phyloP scores from a whole-genome alignment of 1,140 invertebrate species.

The Plodia interpunctella region DNA sequence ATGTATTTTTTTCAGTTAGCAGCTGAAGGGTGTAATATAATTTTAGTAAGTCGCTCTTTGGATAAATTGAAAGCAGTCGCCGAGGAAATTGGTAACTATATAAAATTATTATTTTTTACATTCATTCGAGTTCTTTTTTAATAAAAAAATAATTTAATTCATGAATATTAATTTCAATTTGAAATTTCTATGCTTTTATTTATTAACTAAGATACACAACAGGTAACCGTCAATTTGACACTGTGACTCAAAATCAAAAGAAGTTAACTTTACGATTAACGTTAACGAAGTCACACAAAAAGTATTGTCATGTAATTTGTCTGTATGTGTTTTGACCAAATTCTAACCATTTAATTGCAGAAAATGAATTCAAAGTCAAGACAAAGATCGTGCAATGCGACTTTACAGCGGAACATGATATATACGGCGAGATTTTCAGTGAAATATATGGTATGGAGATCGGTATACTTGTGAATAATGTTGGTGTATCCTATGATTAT shows the following conservation, averaged over 20 bases:
- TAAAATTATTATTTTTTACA: not conserved
- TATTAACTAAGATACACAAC: no score
- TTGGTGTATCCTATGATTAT: conserved; percentile 93
- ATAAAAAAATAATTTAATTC: no score
- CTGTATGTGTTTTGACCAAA: not conserved
- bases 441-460: conserved; percentile 89
- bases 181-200: no score
- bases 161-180: no score
- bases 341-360: conserved; percentile 75
- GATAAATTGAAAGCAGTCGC: conserved; percentile 90
- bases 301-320: no score
- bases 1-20: conserved; percentile 82
- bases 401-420: conserved; percentile 82
- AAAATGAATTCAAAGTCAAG: conserved; percentile 84
- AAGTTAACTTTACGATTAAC: no score
- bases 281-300: no score
- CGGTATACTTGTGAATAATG: conserved; percentile 96
- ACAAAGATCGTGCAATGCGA: conserved; percentile 91
- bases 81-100: conserved; percentile 84
- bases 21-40: conserved; percentile 87
- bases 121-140: no score
- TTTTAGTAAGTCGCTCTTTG: conserved; percentile 91
- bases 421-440: conserved; percentile 87
- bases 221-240: no score
- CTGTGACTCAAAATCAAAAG: no score